A percentile compares a stretch with the other conserved stretches of the same genome.
Conservation (phyloP, 1,140 invertebrate species). For the Danaus melanippus region DNA sequence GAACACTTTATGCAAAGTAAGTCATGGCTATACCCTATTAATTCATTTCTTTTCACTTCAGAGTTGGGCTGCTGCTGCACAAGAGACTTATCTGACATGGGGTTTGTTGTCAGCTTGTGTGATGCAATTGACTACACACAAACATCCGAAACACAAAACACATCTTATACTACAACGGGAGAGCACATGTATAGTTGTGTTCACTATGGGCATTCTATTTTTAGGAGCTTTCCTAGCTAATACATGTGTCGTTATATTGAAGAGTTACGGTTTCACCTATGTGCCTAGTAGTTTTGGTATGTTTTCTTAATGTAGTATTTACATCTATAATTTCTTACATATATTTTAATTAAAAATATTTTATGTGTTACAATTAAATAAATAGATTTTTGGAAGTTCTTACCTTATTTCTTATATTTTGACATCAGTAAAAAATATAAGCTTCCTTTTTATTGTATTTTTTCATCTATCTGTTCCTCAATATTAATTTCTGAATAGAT, state of each 20-base stretch:
- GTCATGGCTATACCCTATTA: no score
- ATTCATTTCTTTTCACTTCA: conserved; percentile 38
- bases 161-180: conserved; percentile 80
- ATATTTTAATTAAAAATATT: no score
- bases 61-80: conserved; percentile 90
- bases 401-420: no score
- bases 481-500: no score
- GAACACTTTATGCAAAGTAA: no score
- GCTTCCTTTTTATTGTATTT: no score
- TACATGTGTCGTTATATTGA: conserved; percentile 83
- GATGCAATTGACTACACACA: conserved; percentile 85
- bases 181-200: conserved; percentile 82
- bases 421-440: no score
- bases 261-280: conserved; percentile 80
- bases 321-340: not conserved
- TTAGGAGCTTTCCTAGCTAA: conserved; percentile 85
- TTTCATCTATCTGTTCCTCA: no score
- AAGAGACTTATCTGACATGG: conserved; percentile 93
- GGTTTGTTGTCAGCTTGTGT: conserved; percentile 87
- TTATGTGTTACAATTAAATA: no score
- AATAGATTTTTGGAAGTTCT: no score
- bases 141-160: conserved; percentile 72
- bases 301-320: conserved; percentile 13
- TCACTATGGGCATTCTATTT: conserved; percentile 83
- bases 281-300: conserved; percentile 89